phyloP scores from a whole-genome alignment of 2,113 vertebrate species.

The Eonycteris spelaea region DNA sequence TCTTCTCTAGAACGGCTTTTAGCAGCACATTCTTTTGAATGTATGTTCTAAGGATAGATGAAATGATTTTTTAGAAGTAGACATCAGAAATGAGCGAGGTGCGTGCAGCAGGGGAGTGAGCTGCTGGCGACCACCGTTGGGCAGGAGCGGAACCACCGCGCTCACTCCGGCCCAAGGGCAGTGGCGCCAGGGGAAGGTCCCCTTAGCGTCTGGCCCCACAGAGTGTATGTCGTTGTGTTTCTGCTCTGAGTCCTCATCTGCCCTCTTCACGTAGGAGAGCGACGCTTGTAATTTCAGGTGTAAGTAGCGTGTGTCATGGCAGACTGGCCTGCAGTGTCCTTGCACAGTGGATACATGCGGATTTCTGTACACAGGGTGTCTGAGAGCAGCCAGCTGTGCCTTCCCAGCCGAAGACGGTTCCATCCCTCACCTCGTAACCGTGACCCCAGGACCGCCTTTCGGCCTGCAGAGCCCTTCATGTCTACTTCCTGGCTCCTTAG shows the following conservation, averaged over 20 bases:
- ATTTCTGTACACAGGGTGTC: background rate
- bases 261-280: background rate
- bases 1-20: background rate
- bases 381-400: background rate
- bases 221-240: background rate
- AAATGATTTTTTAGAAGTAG: background rate
- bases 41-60: conserved; percentile 20
- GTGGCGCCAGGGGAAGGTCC: background rate
- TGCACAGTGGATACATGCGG: background rate
- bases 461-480: background rate
- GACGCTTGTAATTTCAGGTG: background rate
- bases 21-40: background rate
- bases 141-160: fast-evolving
- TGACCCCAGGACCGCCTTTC: background rate
- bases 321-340: background rate
- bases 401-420: background rate
- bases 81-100: background rate
- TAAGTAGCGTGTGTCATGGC: fast-evolving
- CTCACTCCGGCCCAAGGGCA: background rate
- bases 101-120: background rate
- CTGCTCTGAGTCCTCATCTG: background rate
- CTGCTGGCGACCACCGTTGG: background rate
- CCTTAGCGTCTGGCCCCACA: background rate
- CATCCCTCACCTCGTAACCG: background rate
- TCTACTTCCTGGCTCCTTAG: background rate